These are phyloP conservation scores for Ondatra zibethicus DNA, from an alignment of 2,113 vertebrate species.

Conservation along the genomic window DNA sequence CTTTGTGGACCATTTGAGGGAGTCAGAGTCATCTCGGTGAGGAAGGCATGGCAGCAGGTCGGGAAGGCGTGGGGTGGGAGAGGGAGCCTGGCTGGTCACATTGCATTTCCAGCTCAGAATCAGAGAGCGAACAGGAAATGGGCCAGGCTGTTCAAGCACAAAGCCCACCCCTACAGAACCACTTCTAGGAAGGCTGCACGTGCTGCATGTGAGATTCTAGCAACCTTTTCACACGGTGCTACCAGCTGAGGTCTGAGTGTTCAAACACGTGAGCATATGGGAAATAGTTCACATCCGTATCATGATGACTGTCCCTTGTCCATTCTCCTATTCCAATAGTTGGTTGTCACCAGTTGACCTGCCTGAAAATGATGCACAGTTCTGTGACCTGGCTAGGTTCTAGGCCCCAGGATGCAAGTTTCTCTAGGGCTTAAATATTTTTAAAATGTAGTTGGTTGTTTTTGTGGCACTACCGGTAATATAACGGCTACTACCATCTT, in stretches of 20 bases:
- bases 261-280: too few species aligned
- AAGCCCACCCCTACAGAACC: too few species aligned
- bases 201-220: background rate
- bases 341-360: background rate
- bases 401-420: background rate
- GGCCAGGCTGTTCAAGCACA: too few species aligned
- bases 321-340: background rate
- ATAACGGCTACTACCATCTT: background rate
- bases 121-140: background rate
- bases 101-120: background rate
- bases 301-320: accelerated
- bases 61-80: background rate
- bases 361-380: background rate
- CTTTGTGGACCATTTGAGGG: background rate
- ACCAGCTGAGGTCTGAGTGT: background rate
- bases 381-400: background rate
- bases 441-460: too few species aligned
- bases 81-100: background rate
- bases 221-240: background rate
- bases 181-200: too few species aligned
- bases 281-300: background rate
- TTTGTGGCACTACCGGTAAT: background rate
- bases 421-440: background rate
- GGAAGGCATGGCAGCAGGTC: background rate
- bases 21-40: background rate